These are phyloP conservation scores for Spheniscus mendiculus DNA, from an alignment of 2,113 vertebrate genomes.

Conservation along the genomic window DNA sequence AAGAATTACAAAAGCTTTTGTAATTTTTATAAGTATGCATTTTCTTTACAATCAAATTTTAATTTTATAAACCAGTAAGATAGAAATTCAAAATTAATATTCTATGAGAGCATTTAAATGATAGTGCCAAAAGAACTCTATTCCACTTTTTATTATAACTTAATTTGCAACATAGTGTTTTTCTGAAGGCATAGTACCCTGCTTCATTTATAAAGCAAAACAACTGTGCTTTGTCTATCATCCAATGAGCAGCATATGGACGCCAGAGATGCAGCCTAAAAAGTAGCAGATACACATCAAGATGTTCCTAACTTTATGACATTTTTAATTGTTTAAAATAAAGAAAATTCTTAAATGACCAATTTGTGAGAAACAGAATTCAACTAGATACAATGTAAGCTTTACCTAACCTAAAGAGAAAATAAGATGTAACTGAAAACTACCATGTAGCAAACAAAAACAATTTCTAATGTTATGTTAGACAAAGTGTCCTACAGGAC, in stretches of 20 bases:
- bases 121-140: neutral
- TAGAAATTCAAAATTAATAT: neutral
- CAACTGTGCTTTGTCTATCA: neutral
- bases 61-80: neutral
- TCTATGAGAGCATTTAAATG: neutral
- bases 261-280: neutral
- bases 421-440: neutral
- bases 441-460: neutral
- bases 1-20: neutral
- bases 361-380: neutral
- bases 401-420: neutral
- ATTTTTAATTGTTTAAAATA: neutral
- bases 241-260: neutral
- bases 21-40: neutral
- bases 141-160: neutral
- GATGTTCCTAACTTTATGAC: neutral
- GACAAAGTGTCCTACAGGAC: neutral
- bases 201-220: neutral
- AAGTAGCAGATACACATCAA: neutral
- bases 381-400: neutral
- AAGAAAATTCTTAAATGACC: neutral
- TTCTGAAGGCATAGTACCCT: neutral
- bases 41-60: neutral
- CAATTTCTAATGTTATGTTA: neutral
- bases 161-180: neutral